Conservation (phyloP, 2,113 vertebrate species). For the Xiphophorus couchianus region DNA sequence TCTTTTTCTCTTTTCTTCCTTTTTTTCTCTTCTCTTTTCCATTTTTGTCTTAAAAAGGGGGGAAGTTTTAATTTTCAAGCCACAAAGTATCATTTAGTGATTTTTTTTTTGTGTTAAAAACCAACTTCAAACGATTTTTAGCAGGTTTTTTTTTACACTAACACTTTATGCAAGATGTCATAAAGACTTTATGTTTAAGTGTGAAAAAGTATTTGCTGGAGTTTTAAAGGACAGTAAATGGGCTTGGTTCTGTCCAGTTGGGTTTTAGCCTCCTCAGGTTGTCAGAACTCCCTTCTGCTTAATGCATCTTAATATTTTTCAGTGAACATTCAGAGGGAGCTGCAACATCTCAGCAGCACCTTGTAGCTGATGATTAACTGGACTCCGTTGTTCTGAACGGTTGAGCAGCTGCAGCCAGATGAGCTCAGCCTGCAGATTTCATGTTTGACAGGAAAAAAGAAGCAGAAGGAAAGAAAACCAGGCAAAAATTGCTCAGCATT, state of each 20-base stretch:
- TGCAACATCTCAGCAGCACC: background rate
- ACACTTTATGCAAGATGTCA: background rate
- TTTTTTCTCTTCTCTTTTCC: too few species aligned
- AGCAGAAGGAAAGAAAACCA: constrained; percentile 33
- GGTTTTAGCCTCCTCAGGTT: background rate
- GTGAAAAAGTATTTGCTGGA: background rate
- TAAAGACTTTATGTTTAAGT: background rate
- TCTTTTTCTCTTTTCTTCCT: too few species aligned
- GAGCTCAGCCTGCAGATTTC: constrained; percentile 23
- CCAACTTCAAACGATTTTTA: background rate
- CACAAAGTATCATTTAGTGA: too few species aligned
- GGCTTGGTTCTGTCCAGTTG: background rate
- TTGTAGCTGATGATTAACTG: background rate
- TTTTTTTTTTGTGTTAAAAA: too few species aligned
- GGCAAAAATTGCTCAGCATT: constrained; percentile 60
- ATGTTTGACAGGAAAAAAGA: background rate
- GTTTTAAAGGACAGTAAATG: background rate
- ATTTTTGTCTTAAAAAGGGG: too few species aligned
- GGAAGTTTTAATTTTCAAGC: too few species aligned
- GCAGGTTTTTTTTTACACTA: background rate
- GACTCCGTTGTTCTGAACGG: background rate
- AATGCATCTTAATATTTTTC: background rate
- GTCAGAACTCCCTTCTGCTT: background rate
- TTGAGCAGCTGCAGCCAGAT: background rate
- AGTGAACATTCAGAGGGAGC: background rate